Evolutionary conservation across 2,888 invertebrate genomes (phyloP), one percentile per base, ranked within the genome.

Genomic region (Hylaea fasciaria): DNA sequence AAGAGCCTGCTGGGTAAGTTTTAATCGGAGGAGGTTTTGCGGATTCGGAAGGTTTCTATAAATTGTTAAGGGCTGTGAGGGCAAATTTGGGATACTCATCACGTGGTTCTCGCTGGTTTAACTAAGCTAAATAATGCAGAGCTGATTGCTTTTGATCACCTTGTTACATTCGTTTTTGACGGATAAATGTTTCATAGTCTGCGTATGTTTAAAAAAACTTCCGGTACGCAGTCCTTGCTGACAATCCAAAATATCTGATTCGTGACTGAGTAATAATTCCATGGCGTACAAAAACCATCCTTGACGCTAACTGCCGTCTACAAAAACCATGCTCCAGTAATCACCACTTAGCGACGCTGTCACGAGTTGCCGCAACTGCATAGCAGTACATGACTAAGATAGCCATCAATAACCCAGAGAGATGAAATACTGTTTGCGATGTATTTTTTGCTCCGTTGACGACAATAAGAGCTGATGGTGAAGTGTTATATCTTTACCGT

Each of bases 1-100:
- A 95, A 70, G 93, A 94, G 9, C 60, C 66, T 68, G 85, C 93
- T 70, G 93, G 93, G 95, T 95, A 83, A 87, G 93, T 84, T n/a
- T n/a, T 8, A 10, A 22, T 22, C 7, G 17, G 1, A 32, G 3
- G 32, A 1, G 7, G 9, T 32, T 7, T 32, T 32, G 5, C 32
- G 3, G 1, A 10, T 32, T 32, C 9, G 9, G 9, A 32, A 7
- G 32, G 32, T 32, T 32, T 32, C 7, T 32, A 32, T 4, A 4
- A 32, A 22, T 32, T 8, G 32, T 32, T 32, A 32, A 8, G 10
- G 28, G 28, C 28, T 32, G 32, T 1, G 3, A 32, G 32, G 3
- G 9, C 10, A 9, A 9, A 32, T 10, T 32, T 7, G 7, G 1
- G 32, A 32, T 22, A 32, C 32, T 32, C 28, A 7, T 28, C 28